phyloP scores from a whole-genome alignment of 2,797 vertebrate genomes.

The Karalla daura region DNA sequence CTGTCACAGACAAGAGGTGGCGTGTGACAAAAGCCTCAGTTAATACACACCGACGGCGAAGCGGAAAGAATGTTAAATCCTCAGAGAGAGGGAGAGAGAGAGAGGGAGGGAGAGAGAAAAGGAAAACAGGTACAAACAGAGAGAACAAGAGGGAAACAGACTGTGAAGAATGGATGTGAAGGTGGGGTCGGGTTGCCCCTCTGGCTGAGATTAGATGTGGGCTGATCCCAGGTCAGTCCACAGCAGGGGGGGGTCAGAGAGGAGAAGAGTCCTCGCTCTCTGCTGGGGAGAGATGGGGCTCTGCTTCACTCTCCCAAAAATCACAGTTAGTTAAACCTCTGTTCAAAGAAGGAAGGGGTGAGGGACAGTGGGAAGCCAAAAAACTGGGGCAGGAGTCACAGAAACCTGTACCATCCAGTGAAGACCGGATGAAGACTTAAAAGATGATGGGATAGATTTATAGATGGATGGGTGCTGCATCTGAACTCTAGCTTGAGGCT shows the following conservation, averaged over 20 bases:
- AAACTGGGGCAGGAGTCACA: no score
- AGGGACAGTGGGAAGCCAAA: neutral
- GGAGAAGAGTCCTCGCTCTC: neutral
- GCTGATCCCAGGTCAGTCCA: constrained; percentile 13
- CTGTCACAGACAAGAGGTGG: constrained; percentile 66
- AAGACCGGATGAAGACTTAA: no score
- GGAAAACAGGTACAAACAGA: constrained; percentile 53
- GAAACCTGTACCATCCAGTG: no score
- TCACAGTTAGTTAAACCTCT: no score
- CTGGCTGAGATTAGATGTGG: constrained; percentile 18
- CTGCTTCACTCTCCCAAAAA: neutral
- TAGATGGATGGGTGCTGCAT: no score
- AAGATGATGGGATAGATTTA: no score
- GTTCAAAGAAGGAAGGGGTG: no score
- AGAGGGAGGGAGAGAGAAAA: constrained; percentile 27
- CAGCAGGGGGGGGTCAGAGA: constrained; percentile 1
- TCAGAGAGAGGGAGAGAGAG: constrained; percentile 36
- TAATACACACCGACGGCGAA: constrained; percentile 77
- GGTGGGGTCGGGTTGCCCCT: constrained; percentile 31
- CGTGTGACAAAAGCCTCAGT: constrained; percentile 77
- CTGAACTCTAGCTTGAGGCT: no score
- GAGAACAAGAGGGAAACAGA: constrained; percentile 59
- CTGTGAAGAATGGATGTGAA: constrained; percentile 69
- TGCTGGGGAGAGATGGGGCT: neutral
- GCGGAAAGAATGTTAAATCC: constrained; percentile 85